phyloP scores from a whole-genome alignment of 2,797 vertebrate species.

The Cossypha niveicapilla region DNA sequence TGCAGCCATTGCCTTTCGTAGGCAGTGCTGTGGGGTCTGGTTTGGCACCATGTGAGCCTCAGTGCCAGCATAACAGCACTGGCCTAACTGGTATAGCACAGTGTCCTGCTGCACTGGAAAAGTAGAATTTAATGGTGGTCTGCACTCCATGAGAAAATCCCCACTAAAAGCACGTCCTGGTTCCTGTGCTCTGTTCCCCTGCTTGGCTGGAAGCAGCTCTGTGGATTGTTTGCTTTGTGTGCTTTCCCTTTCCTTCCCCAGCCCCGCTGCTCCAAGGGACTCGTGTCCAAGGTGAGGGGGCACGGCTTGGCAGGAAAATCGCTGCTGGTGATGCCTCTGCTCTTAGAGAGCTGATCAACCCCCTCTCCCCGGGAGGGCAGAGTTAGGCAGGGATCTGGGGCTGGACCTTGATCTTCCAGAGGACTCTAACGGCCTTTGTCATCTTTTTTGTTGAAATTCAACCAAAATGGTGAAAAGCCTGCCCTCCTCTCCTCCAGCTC shows the following conservation, averaged over 20 bases:
- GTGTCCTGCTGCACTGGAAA: not conserved
- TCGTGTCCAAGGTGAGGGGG: not conserved
- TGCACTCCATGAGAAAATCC: not conserved
- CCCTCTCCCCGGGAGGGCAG: not conserved
- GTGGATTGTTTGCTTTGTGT: not conserved
- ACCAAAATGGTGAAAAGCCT: not conserved
- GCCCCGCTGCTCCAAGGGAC: not conserved
- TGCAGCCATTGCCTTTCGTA: not conserved
- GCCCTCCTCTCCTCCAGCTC: no score
- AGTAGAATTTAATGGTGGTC: not conserved
- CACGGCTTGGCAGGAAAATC: not conserved
- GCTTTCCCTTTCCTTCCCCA: not conserved
- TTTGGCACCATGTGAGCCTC: not conserved
- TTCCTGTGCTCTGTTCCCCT: not conserved
- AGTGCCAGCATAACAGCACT: not conserved
- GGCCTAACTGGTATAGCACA: fast-evolving
- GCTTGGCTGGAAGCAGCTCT: fast-evolving
- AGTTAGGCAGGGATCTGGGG: no score
- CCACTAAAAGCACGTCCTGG: fast-evolving
- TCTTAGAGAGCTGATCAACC: not conserved
- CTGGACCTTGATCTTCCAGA: not conserved
- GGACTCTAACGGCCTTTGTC: fast-evolving
- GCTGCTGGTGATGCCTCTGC: not conserved
- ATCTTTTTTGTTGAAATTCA: not conserved
- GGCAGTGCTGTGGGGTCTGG: not conserved